Conservation (phyloP, 1,140 invertebrate genomes). For the Latrodectus geometricus region DNA sequence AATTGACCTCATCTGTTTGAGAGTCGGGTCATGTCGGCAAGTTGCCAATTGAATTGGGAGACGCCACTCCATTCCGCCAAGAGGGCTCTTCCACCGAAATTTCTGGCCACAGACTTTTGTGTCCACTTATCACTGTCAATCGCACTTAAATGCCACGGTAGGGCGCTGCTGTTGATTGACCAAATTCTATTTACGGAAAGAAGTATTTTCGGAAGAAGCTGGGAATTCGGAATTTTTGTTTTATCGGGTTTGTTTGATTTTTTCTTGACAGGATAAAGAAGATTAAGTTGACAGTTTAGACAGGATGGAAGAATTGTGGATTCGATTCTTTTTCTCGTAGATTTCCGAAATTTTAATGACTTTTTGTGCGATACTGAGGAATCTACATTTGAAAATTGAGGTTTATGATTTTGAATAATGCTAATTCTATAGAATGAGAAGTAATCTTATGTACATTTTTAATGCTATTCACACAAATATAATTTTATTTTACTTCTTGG, state of each 20-base stretch:
- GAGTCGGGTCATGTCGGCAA: constrained; percentile 14
- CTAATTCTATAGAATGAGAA: too few relatives aligned
- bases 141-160: background rate
- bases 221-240: background rate
- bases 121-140: constrained; percentile 20
- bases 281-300: background rate
- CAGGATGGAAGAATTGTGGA: background rate
- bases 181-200: background rate
- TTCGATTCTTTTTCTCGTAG: background rate
- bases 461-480: too few relatives aligned
- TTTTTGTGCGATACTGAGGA: too few relatives aligned
- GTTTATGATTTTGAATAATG: too few relatives aligned
- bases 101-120: background rate
- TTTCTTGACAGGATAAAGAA: background rate
- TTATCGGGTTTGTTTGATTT: background rate
- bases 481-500: too few relatives aligned
- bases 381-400: too few relatives aligned
- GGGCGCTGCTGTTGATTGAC: background rate
- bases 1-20: constrained; percentile 12
- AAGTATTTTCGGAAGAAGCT: background rate
- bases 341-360: too few relatives aligned
- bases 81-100: background rate
- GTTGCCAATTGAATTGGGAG: constrained; percentile 20
- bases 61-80: background rate
- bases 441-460: too few relatives aligned